A percentile compares a stretch with the other conserved stretches of the same genome.
Conservation (phyloP, 2,797 vertebrate genomes). For the Columba guinea region DNA sequence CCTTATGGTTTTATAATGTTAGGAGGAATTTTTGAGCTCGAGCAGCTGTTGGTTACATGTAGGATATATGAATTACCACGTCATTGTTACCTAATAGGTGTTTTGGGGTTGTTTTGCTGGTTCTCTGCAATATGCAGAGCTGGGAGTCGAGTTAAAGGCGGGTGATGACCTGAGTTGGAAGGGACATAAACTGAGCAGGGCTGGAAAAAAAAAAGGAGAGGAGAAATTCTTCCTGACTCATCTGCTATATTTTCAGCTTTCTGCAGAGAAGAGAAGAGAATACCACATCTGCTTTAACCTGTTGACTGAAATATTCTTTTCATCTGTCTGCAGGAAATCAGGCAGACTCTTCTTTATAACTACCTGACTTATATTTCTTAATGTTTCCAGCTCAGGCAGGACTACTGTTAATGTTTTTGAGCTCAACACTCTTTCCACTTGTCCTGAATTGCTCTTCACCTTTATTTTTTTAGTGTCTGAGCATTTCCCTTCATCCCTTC, state of each 20-base stretch:
- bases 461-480: background rate
- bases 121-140: background rate
- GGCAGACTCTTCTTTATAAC: background rate
- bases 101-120: background rate
- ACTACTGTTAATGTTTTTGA: background rate
- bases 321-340: background rate
- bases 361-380: background rate
- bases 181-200: background rate
- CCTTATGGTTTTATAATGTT: background rate
- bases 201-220: conserved; percentile 25
- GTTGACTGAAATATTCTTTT: background rate
- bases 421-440: background rate
- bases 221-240: conserved; percentile 58
- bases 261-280: background rate
- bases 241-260: conserved; percentile 48
- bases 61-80: background rate
- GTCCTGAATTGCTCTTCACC: background rate
- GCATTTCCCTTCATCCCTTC: background rate
- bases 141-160: background rate
- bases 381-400: background rate
- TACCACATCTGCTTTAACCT: conserved; percentile 8
- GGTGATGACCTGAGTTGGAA: background rate
- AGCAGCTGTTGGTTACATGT: background rate
- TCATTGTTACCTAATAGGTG: background rate
- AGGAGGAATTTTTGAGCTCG: background rate